phyloP scores from a whole-genome alignment of 2,888 invertebrate species.

The Brachylomia viminalis region DNA sequence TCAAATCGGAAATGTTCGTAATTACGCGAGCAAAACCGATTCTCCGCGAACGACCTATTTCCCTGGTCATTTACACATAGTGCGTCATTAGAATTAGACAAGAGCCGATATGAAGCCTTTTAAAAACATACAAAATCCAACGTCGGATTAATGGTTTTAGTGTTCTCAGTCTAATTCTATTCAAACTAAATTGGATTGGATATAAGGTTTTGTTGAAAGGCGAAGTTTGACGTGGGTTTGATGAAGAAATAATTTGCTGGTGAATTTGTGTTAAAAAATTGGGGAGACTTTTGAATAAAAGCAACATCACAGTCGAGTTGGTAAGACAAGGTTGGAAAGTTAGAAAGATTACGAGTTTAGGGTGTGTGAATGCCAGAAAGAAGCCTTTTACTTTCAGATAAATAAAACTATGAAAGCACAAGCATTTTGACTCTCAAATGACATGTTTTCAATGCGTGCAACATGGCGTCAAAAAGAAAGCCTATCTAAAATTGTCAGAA shows the following conservation, averaged over 20 bases:
- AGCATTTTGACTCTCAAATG: neutral
- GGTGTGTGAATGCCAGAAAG: conserved; percentile 1
- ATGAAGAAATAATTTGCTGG: conserved; percentile 27
- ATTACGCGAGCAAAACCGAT: conserved; percentile 27
- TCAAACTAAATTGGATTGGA: conserved; percentile 73
- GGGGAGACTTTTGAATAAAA: conserved; percentile 18
- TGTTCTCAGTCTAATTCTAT: conserved; percentile 60
- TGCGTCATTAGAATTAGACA: conserved; percentile 60
- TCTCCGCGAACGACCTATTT: conserved; percentile 41
- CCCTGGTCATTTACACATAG: conserved; percentile 43
- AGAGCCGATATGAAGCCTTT: conserved; percentile 69
- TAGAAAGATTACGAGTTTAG: neutral
- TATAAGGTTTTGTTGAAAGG: conserved; percentile 44
- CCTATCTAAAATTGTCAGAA: neutral
- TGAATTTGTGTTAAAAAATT: conserved; percentile 27
- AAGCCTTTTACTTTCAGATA: neutral
- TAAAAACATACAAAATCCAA: conserved; percentile 66
- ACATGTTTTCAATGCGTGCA: neutral
- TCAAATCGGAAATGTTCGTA: conserved; percentile 23
- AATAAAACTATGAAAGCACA: neutral
- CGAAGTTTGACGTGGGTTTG: conserved; percentile 35
- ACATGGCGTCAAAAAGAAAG: conserved; percentile 3
- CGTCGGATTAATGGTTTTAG: conserved; percentile 71
- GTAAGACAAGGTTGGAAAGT: neutral
- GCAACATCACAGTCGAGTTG: neutral